Conservation (phyloP, 2,888 invertebrate species). For the Imbricaverruca yamaguchii region DNA sequence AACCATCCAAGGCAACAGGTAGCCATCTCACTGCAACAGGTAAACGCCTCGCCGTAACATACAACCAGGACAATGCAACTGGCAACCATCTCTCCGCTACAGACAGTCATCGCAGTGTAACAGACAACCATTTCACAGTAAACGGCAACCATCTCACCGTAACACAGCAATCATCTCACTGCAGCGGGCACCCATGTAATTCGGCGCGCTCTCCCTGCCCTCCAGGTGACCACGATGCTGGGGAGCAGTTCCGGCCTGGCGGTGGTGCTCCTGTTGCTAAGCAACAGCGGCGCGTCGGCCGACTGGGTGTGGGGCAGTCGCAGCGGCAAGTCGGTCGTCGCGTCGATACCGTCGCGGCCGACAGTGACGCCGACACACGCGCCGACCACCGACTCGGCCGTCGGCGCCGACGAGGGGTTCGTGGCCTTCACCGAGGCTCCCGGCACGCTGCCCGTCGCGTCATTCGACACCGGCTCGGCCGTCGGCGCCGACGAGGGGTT, state of each 20-base stretch:
- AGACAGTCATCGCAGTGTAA: background rate
- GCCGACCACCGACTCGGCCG: background rate
- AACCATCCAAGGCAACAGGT: no score
- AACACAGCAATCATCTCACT: background rate
- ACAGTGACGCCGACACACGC: background rate
- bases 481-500: background rate
- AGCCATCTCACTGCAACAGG: no score
- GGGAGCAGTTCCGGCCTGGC: background rate
- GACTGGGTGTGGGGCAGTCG: slow-evolving; percentile 16
- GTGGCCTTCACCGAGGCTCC: background rate
- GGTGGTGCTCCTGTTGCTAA: slow-evolving; percentile 7
- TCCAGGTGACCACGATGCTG: background rate
- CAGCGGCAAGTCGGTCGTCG: background rate
- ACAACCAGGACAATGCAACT: no score
- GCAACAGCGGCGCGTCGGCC: background rate
- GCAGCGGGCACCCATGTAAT: background rate
- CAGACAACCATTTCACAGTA: background rate
- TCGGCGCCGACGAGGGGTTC: background rate
- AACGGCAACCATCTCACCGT: background rate
- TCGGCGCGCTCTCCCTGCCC: no score
- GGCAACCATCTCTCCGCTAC: no score
- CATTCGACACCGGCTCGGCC: no score
- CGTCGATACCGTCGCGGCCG: no score
- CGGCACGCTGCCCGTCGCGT: background rate
- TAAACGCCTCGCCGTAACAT: no score